phyloP scores from a whole-genome alignment of 2,797 vertebrate genomes.

The Cetoscarus ocellatus region DNA sequence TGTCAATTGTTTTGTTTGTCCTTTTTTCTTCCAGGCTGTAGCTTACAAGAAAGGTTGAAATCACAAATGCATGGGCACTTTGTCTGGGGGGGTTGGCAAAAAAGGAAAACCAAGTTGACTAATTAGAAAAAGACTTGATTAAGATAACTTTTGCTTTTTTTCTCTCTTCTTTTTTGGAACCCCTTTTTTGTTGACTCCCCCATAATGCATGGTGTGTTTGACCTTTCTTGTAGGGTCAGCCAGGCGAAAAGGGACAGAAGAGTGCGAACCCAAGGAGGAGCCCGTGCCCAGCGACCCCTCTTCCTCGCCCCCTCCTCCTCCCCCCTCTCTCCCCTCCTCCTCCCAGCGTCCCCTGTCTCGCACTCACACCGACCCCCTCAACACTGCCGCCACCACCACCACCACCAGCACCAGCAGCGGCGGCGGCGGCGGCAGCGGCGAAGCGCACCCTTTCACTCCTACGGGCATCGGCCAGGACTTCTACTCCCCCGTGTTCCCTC shows the following conservation, averaged over 20 bases:
- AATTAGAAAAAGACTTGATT: constrained; percentile 76
- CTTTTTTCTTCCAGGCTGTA: constrained; percentile 91
- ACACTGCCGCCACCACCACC: constrained; percentile 91
- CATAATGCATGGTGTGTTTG: constrained; percentile 99
- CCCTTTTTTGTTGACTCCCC: constrained; percentile 95
- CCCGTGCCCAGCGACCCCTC: constrained; percentile 86
- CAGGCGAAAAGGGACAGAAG: constrained; percentile 98
- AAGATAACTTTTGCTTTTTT: constrained; percentile 75
- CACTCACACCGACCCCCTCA: constrained; percentile 87
- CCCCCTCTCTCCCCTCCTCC: constrained; percentile 82
- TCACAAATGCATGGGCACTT: constrained; percentile 98
- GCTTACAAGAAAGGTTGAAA: constrained; percentile 99
- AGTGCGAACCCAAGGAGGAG: constrained; percentile 88
- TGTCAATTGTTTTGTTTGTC: constrained; percentile 77
- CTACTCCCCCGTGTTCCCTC: constrained; percentile 95
- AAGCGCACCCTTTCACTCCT: constrained; percentile 96
- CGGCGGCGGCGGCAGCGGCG: constrained; percentile 84
- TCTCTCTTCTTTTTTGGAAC: constrained; percentile 83
- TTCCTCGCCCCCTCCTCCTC: constrained; percentile 81
- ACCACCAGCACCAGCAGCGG: too few species aligned
- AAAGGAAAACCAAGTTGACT: constrained; percentile 77
- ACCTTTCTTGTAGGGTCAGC: constrained; percentile 99
- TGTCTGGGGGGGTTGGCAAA: constrained; percentile 93
- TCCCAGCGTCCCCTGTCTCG: constrained; percentile 89
- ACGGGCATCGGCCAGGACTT: constrained; percentile 98